Conservation (phyloP, 2,888 invertebrate species). For the Pheosia tremula region DNA sequence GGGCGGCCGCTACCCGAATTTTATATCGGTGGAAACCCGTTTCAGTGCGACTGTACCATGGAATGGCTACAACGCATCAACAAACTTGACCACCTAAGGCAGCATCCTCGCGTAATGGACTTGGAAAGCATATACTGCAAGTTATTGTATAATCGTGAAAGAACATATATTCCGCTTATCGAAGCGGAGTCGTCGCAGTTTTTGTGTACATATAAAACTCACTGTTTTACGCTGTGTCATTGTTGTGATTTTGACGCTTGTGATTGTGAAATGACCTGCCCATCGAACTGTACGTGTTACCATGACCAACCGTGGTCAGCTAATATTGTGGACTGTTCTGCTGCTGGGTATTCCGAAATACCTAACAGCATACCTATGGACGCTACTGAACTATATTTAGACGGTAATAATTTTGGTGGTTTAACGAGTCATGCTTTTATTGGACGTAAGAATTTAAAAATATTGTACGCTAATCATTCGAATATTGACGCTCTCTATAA, state of each 20-base stretch:
- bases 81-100: constrained; percentile 91
- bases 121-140: constrained; percentile 95
- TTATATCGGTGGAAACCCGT: constrained; percentile 97
- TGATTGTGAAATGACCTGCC: constrained; percentile 99
- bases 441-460: constrained; percentile 94
- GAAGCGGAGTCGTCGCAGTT: constrained; percentile 96
- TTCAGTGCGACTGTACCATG: constrained; percentile 97
- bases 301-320: constrained; percentile 97
- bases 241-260: constrained; percentile 99
- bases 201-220: constrained; percentile 95
- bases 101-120: constrained; percentile 96
- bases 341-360: constrained; percentile 91
- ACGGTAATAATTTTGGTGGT: constrained; percentile 95
- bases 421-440: constrained; percentile 95
- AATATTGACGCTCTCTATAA: constrained; percentile 94
- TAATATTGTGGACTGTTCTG: constrained; percentile 96
- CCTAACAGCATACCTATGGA: constrained; percentile 97
- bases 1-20: constrained; percentile 93
- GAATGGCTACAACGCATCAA: constrained; percentile 98
- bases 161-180: constrained; percentile 92
- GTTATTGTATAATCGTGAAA: constrained; percentile 92
- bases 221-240: constrained; percentile 97
- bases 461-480: constrained; percentile 94
- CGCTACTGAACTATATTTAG: constrained; percentile 96
- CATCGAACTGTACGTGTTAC: constrained; percentile 96